Evolutionary conservation across 2,888 invertebrate species (phyloP), one percentile per base, ranked within the genome.

Genomic region (Pterostichus madidus): DNA sequence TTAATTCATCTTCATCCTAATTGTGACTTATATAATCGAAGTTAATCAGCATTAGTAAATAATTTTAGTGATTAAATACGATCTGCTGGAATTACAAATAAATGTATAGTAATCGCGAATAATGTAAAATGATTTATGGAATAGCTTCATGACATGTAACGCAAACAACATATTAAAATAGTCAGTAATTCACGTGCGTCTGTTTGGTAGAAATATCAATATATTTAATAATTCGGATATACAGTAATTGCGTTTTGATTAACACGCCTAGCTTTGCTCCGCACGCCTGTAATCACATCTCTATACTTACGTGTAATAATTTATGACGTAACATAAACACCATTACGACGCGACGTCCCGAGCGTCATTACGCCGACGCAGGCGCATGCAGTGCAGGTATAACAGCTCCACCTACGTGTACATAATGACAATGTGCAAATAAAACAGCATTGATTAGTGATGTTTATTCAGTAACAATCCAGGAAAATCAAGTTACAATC

Each of bases 311-410:
- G 46, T 75, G 59, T 75, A 81, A 81, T 81, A 81, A 81, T 81
- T 81, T 81, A 81, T 81, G 81, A 81, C 59, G 75, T 49, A 46
- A 59, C 75, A 81, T 81, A 81, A 81, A 75, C 81, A 81, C 59
- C 49, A 81, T 81, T 81, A 75, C 61, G 61, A 49, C 35, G 52
- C 17, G 59, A 39, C 53, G 49, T 53, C 31, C 64, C 32, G 75
- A 75, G 75, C 31, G 46, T 3, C 39, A 5, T 1, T 5, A 46
- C 46, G 73, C 46, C 39, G 13, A 32, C 75, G 39, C 44, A 44
- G 8, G 11, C 64, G 15, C 31, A 46, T 31, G 24, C 13, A 64
- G 10, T 11, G 24, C 24, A 59, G 39, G 24, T 59, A 53, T 24
- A 10, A 24, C 17, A 31, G 24, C 59, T 11, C n/a, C n/a, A 56